These are phyloP conservation scores for Cyphomyrus discorhynchus DNA, from an alignment of 2,113 vertebrate species.

Conservation along the genomic window DNA sequence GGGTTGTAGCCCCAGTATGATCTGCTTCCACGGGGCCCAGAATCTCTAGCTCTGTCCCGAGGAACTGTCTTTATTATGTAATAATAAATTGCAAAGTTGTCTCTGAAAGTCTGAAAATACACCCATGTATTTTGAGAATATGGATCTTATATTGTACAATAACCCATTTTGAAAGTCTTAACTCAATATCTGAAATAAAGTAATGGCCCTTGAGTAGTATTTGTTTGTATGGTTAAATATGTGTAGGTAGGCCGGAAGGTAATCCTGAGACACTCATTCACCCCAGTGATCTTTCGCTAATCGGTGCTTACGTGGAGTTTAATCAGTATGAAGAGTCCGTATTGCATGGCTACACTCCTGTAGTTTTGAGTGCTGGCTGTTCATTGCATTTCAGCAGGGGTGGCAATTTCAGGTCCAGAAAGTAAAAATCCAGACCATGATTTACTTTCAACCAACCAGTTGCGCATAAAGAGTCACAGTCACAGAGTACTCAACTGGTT, in stretches of 20 bases:
- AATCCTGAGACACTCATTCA: neutral
- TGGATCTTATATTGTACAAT: neutral
- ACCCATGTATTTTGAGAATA: neutral
- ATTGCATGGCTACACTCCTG: neutral
- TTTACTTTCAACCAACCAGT: no score
- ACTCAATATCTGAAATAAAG: neutral
- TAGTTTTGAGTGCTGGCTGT: neutral
- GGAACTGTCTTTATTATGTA: neutral
- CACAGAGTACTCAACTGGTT: no score
- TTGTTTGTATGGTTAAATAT: neutral
- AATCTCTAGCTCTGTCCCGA: neutral
- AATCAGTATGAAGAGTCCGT: neutral
- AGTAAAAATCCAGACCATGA: no score
- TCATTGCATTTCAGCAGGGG: neutral
- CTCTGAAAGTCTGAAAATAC: neutral
- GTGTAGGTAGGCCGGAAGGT: neutral
- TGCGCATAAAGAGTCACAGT: no score
- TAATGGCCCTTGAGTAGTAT: neutral
- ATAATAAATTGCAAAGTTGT: neutral
- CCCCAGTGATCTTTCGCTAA: neutral
- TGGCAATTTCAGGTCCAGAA: no score
- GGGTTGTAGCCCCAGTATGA: neutral
- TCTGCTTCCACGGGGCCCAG: neutral
- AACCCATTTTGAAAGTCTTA: neutral
- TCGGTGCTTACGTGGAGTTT: conserved; percentile 43